Percentiles rank a stretch among this genome's conserved stretches.
Conservation (phyloP, 35 echinoderm and acorn worm genomes). For the Strongylocentrotus purpuratus region DNA sequence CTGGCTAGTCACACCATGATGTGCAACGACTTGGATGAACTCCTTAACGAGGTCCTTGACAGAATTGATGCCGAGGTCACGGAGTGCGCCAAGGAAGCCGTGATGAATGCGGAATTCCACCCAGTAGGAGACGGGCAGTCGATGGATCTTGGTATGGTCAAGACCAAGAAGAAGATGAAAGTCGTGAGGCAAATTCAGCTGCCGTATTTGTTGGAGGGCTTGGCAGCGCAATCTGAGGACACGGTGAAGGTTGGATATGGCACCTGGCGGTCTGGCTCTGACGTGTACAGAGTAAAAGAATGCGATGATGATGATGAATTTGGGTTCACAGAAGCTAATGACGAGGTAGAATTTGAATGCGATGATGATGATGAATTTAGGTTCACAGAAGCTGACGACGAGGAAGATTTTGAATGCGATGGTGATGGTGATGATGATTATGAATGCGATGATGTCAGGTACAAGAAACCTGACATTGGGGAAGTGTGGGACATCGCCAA, state of each 20-base stretch:
- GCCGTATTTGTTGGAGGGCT: neutral
- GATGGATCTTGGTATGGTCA: neutral
- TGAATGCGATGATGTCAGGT: no score
- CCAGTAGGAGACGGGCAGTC: neutral
- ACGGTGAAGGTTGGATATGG: neutral
- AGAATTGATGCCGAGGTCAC: neutral
- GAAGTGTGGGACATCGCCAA: neutral
- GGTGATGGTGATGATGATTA: no score
- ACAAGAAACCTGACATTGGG: neutral
- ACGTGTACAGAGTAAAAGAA: neutral
- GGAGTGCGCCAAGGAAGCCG: neutral
- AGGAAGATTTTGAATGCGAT: no score
- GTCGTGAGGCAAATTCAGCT: neutral
- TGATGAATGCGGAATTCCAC: neutral
- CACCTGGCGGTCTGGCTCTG: neutral
- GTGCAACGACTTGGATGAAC: neutral
- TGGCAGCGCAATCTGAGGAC: neutral
- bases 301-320: neutral
- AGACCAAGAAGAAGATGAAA: conserved; percentile 3
- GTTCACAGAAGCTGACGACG: no score
- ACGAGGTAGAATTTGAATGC: no score
- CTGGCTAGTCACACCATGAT: neutral
- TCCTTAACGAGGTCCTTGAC: neutral
- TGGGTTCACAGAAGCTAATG: no score
- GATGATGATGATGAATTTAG: no score